Percentiles rank a stretch among this genome's conserved stretches.
Conservation (phyloP, 2,888 invertebrate genomes). For the Exocentrus adspersus region DNA sequence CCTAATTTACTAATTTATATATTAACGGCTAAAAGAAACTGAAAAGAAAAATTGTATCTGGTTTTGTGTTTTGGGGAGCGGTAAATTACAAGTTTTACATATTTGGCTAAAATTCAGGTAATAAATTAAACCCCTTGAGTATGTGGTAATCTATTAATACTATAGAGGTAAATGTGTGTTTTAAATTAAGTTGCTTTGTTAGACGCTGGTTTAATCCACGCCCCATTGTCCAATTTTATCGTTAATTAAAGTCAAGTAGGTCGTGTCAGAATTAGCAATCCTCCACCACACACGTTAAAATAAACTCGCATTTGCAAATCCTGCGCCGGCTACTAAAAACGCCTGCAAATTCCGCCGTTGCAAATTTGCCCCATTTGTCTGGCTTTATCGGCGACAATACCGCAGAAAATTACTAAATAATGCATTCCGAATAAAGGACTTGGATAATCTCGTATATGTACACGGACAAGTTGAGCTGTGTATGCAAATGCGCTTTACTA, state of each 20-base stretch:
- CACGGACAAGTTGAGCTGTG: constrained; percentile 5
- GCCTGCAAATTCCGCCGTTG: background rate
- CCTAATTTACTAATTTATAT: no score
- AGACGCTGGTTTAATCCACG: background rate
- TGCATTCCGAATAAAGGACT: constrained; percentile 7
- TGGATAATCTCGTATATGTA: constrained; percentile 7
- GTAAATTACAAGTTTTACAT: no score
- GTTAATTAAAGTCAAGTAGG: constrained; percentile 1
- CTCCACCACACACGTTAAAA: background rate
- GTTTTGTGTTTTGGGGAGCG: no score
- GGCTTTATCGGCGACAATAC: background rate
- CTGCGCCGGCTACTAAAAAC: background rate
- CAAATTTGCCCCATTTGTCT: constrained; percentile 2
- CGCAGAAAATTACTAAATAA: constrained; percentile 8
- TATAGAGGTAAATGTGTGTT: no score
- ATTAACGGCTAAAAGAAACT: no score
- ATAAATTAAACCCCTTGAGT: no score
- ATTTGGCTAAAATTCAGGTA: no score
- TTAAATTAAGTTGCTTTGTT: background rate
- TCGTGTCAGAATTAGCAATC: background rate
- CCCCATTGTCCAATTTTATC: background rate
- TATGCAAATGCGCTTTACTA: constrained; percentile 15
- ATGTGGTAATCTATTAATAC: no score
- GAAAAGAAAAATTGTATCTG: no score
- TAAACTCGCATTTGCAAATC: background rate